A percentile compares a stretch with the other conserved stretches of the same genome.
These are phyloP conservation scores for Eledone cirrhosa DNA, from an alignment of 2,888 invertebrate genomes.

Conservation along the genomic window DNA sequence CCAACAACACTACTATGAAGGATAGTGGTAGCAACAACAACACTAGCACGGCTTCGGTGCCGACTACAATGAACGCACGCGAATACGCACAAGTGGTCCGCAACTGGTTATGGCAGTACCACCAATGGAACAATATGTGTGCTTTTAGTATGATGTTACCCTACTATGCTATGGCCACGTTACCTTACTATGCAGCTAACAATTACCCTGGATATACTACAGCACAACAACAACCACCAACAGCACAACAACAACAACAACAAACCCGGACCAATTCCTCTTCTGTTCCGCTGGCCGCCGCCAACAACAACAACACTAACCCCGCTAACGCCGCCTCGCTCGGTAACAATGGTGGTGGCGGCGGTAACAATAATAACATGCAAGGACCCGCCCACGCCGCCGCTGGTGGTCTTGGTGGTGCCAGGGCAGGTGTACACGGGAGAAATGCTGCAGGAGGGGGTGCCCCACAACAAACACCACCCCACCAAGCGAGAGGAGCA, in stretches of 20 bases:
- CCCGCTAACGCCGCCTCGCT: neutral
- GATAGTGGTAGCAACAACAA: neutral
- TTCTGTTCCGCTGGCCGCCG: neutral
- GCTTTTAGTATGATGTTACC: slow-evolving; percentile 38
- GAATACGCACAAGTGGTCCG: slow-evolving; percentile 48
- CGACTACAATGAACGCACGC: slow-evolving; percentile 36
- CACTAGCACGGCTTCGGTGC: neutral
- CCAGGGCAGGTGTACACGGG: too few relatives aligned
- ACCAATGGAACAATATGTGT: slow-evolving; percentile 39
- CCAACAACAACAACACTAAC: slow-evolving; percentile 3
- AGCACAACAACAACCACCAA: too few relatives aligned
- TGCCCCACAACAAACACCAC: too few relatives aligned
- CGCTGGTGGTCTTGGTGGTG: neutral
- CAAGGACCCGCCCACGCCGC: neutral
- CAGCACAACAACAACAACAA: too few relatives aligned
- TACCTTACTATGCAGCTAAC: slow-evolving; percentile 26
- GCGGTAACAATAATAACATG: slow-evolving; percentile 6
- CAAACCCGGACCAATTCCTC: too few relatives aligned
- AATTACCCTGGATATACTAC: neutral
- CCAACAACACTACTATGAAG: neutral
- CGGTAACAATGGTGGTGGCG: neutral
- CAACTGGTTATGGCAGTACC: slow-evolving; percentile 47
- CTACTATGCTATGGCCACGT: slow-evolving; percentile 34
- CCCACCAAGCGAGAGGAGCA: neutral
- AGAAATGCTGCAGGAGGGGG: too few relatives aligned